Evolutionary conservation across 2,888 invertebrate species (phyloP), one percentile per base, ranked within the genome.

Genomic region (Rhorus exstirpatorius): DNA sequence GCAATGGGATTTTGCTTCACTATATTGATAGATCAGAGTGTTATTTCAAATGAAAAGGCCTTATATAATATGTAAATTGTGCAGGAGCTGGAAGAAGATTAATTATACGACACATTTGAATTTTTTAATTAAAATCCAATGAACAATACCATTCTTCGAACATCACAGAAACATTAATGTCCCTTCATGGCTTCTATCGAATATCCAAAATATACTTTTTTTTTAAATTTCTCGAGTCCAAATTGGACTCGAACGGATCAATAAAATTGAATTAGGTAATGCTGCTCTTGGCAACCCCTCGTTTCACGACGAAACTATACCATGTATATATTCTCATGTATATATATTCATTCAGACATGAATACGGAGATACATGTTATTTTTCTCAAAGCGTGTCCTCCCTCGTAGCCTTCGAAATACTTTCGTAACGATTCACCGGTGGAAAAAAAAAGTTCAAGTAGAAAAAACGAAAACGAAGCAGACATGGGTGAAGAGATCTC

Each of bases 181-280:
- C n/a, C n/a, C n/a, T n/a, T n/a, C n/a, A n/a, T n/a, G n/a, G n/a
- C n/a, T n/a, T n/a, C n/a, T n/a, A n/a, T n/a, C n/a, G n/a, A n/a
- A n/a, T n/a, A n/a, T n/a, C n/a, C n/a, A n/a, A n/a, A n/a, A n/a
- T n/a, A n/a, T n/a, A n/a, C n/a, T n/a, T n/a, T n/a, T n/a, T n/a
- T n/a, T n/a, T n/a, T n/a, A n/a, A n/a, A n/a, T n/a, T n/a, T 31
- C 31, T 8, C 26, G 31, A 65, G 31, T 31, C 8, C 19, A 38
- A 41, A 53, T 68, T 21, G 17, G 8, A 3, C 3, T 68, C 21
- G 24, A 41, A 14, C 2, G 10, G 41, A 68, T 68, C 53, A 10
- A 68, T 53, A 38, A 38, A 68, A 68, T 12, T 14, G 53, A 68
- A 53, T 53, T 41, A 68, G 53, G 68, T 68, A 68, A 68, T 41